phyloP scores from a whole-genome alignment of 2,888 invertebrate species.

The Branchipolynoe longqiensis region DNA sequence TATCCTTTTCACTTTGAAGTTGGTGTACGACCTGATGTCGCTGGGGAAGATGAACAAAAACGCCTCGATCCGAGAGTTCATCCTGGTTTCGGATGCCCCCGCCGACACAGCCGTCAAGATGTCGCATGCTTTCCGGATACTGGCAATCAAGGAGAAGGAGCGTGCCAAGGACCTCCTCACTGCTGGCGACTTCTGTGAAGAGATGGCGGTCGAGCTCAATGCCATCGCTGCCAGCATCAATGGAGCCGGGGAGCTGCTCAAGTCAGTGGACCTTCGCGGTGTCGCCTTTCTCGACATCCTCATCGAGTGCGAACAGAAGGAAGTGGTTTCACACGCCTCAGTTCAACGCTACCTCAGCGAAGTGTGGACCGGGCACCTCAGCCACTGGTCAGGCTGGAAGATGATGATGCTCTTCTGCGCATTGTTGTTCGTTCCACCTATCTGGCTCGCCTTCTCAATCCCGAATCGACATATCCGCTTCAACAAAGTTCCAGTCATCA shows the following conservation, averaged over 20 bases:
- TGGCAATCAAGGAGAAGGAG: slow-evolving; percentile 98
- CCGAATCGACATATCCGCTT: slow-evolving; percentile 94
- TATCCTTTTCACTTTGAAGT: too few species aligned
- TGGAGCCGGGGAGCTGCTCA: slow-evolving; percentile 95
- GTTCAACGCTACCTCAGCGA: slow-evolving; percentile 96
- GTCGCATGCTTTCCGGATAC: slow-evolving; percentile 87
- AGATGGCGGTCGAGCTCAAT: slow-evolving; percentile 97
- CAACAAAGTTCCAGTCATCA: slow-evolving; percentile 99
- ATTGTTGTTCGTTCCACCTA: slow-evolving; percentile 94
- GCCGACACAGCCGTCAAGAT: slow-evolving; percentile 99
- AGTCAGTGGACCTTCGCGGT: slow-evolving; percentile 96
- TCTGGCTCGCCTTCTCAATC: slow-evolving; percentile 97
- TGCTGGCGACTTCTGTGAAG: slow-evolving; percentile 97
- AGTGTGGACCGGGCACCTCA: slow-evolving; percentile 97
- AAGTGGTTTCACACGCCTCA: slow-evolving; percentile 94
- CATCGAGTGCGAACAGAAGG: slow-evolving; percentile 99
- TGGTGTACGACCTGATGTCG: slow-evolving; percentile 98
- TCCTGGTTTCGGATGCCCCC: slow-evolving; percentile 98
- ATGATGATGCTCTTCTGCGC: slow-evolving; percentile 91
- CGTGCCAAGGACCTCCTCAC: slow-evolving; percentile 97
- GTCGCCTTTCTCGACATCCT: slow-evolving; percentile 97
- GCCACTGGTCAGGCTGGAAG: slow-evolving; percentile 95
- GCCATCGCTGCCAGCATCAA: slow-evolving; percentile 96
- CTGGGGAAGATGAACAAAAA: slow-evolving; percentile 96
- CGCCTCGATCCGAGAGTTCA: slow-evolving; percentile 97